Evolutionary conservation across 2,113 vertebrate genomes (phyloP).

Genomic region (Loxodonta africana): DNA sequence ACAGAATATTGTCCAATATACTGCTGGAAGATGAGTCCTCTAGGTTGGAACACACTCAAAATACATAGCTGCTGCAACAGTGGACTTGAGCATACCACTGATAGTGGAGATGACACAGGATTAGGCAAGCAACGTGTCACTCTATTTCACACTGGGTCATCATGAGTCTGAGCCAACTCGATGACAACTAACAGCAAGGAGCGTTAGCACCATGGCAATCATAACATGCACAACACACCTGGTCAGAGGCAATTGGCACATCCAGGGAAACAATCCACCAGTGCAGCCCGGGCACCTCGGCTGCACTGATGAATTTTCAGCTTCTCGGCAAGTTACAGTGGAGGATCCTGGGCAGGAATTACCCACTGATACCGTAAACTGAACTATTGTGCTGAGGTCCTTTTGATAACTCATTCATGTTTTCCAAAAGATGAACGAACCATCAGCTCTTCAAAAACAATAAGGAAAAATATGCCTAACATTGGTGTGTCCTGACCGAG

Average conservation of each 20-base stretch:
- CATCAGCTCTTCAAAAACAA: background rate
- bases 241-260: background rate
- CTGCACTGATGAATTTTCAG: background rate
- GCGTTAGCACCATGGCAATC: background rate
- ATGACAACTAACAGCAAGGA: too few relatives aligned
- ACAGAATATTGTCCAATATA: background rate
- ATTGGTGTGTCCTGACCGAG: background rate
- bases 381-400: background rate
- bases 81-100: background rate
- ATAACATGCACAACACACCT: rapidly evolving
- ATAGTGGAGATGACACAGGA: too few relatives aligned
- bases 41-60: background rate
- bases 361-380: background rate
- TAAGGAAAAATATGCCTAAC: background rate
- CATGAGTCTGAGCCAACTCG: too few relatives aligned
- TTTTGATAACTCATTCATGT: background rate
- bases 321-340: background rate
- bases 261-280: background rate
- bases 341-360: background rate
- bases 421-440: background rate
- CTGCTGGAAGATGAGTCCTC: too few relatives aligned
- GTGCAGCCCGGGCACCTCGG: too few relatives aligned
- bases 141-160: too few relatives aligned
- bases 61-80: background rate
- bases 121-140: too few relatives aligned